Conservation (phyloP, 2,888 invertebrate species). For the Rhaphigaster nebulosa region DNA sequence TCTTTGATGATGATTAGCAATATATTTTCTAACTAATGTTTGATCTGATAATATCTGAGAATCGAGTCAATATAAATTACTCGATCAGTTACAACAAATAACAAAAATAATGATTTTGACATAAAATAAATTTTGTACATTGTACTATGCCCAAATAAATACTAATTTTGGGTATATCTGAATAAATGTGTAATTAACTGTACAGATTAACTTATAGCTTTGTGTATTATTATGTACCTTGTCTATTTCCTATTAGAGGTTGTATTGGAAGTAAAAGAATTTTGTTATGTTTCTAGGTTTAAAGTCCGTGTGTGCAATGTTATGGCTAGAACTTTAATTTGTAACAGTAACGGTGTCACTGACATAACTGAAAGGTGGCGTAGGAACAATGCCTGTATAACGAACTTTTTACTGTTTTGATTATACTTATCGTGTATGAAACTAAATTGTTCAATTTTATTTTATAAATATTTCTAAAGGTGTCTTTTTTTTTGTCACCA, state of each 20-base stretch:
- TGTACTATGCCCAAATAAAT: background rate
- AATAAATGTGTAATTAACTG: constrained; percentile 9
- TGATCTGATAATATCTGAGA: background rate
- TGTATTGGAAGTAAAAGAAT: constrained; percentile 21
- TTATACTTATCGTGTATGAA: background rate
- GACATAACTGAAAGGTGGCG: background rate
- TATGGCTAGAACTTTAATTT: constrained; percentile 40
- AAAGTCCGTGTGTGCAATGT: constrained; percentile 38
- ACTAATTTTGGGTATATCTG: background rate
- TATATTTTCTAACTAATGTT: background rate
- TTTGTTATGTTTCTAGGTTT: constrained; percentile 45
- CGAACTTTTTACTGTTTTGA: background rate
- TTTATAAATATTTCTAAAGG: background rate
- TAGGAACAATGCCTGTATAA: background rate
- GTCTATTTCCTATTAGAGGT: constrained; percentile 50
- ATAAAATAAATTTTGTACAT: background rate
- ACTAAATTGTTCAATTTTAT: background rate
- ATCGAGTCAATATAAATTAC: background rate
- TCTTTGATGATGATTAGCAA: background rate
- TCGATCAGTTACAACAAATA: background rate
- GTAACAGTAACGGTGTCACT: background rate
- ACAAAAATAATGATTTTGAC: background rate
- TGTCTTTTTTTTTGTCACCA: background rate
- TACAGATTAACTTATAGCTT: constrained; percentile 52
- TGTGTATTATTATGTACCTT: constrained; percentile 51